Evolutionary conservation across 2,797 vertebrate species (phyloP).

Genomic region (Sarcophilus harrisii): DNA sequence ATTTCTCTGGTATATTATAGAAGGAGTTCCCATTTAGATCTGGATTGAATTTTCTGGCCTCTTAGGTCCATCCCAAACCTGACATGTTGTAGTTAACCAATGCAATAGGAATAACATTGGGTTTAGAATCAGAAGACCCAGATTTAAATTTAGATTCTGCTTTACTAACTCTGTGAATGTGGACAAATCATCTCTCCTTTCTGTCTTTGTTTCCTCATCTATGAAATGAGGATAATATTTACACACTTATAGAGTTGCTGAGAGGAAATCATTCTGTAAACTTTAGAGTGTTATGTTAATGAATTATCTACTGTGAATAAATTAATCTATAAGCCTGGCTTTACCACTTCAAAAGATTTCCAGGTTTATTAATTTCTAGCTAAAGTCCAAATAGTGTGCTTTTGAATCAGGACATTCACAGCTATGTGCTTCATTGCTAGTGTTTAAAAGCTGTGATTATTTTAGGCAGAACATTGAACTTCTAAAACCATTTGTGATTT

Average conservation of each 20-base stretch:
- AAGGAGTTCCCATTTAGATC: not conserved
- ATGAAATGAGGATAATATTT: not conserved
- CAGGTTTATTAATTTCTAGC: not conserved
- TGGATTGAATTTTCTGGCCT: not conserved
- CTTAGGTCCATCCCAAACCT: not conserved
- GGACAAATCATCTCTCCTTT: not conserved
- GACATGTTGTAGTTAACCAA: not conserved
- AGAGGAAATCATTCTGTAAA: not conserved
- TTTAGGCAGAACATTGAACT: not conserved
- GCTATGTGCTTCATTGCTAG: not conserved
- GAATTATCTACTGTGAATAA: not conserved
- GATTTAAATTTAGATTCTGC: not conserved
- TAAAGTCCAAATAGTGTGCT: not conserved
- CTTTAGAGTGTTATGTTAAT: not conserved
- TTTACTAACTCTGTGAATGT: not conserved
- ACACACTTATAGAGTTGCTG: not conserved
- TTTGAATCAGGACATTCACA: not conserved
- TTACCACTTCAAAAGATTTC: not conserved
- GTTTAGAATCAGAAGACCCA: not conserved
- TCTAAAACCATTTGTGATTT: not conserved
- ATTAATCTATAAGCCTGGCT: not conserved
- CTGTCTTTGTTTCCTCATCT: not conserved
- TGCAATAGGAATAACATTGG: not conserved
- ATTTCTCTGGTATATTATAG: not conserved
- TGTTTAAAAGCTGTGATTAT: not conserved